phyloP scores from a whole-genome alignment of 2,888 invertebrate genomes.

The Apoda limacodes region DNA sequence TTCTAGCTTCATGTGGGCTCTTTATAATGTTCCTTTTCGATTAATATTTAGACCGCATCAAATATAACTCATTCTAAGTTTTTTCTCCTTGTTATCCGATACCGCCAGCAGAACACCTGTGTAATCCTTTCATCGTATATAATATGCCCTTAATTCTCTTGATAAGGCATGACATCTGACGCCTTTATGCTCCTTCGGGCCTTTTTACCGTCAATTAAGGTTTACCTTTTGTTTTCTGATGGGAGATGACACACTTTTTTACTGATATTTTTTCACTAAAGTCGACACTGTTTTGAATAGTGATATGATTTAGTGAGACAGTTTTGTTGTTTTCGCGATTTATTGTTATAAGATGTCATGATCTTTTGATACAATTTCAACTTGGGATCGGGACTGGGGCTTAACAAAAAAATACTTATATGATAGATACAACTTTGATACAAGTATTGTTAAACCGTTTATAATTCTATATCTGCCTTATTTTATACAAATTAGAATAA shows the following conservation, averaged over 20 bases:
- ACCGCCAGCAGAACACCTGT: conserved; percentile 52
- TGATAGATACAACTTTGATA: too few species aligned
- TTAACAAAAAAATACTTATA: too few species aligned
- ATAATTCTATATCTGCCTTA: too few species aligned
- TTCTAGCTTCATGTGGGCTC: too few species aligned
- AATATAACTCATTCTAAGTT: too few species aligned
- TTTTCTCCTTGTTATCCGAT: conserved; percentile 28
- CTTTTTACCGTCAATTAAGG: conserved; percentile 59
- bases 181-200: conserved; percentile 47
- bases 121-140: conserved; percentile 64
- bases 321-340: conserved; percentile 51
- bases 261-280: conserved; percentile 29
- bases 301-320: conserved; percentile 57
- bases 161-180: conserved; percentile 65
- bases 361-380: conserved; percentile 19
- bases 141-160: conserved; percentile 65
- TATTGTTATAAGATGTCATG: conserved; percentile 46
- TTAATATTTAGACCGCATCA: too few species aligned
- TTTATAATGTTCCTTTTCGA: too few species aligned
- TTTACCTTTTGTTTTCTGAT: conserved; percentile 50
- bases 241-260: conserved; percentile 56
- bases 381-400: conserved; percentile 25
- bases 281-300: conserved; percentile 58
- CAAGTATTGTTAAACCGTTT: too few species aligned
- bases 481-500: too few species aligned